Conservation (phyloP, 53 echinoderm and acorn worm genomes). For the Antedon mediterranea region DNA sequence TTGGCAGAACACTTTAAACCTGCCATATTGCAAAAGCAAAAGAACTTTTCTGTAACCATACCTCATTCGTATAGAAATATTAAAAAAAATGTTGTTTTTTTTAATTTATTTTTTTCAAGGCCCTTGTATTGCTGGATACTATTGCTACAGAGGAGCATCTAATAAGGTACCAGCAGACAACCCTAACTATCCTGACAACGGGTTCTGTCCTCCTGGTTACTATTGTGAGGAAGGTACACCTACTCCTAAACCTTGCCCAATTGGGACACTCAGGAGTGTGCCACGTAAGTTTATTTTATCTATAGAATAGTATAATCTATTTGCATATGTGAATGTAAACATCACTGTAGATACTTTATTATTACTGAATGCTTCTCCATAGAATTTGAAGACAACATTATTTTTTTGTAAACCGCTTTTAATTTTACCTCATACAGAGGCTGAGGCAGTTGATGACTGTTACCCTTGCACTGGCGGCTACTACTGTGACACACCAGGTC, state of each 20-base stretch:
- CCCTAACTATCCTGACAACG: conserved; percentile 46
- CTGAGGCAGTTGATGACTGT: conserved; percentile 59
- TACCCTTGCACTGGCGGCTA: conserved; percentile 80
- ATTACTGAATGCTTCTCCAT: background rate
- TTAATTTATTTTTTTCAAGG: conserved; percentile 17
- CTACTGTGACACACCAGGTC: conserved; percentile 79
- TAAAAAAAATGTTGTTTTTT: too few species aligned
- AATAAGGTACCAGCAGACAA: conserved; percentile 50
- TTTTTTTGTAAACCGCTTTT: background rate
- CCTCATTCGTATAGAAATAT: too few species aligned
- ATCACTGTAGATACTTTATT: too few species aligned
- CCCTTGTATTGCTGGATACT: conserved; percentile 67
- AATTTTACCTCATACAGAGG: conserved; percentile 51
- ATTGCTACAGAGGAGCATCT: conserved; percentile 64
- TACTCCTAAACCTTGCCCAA: conserved; percentile 63
- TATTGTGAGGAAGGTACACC: conserved; percentile 88
- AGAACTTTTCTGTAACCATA: too few species aligned
- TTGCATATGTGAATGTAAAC: too few species aligned
- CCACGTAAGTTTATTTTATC: conserved; percentile 30
- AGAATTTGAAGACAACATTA: background rate
- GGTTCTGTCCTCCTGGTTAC: conserved; percentile 70
- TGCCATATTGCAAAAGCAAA: too few species aligned
- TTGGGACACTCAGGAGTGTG: conserved; percentile 65
- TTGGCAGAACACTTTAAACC: too few species aligned
- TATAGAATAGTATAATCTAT: too few species aligned